Percentiles rank a stretch among this genome's conserved stretches.
Conservation (phyloP, 2,113 vertebrate genomes). For the Nerophis ophidion region DNA sequence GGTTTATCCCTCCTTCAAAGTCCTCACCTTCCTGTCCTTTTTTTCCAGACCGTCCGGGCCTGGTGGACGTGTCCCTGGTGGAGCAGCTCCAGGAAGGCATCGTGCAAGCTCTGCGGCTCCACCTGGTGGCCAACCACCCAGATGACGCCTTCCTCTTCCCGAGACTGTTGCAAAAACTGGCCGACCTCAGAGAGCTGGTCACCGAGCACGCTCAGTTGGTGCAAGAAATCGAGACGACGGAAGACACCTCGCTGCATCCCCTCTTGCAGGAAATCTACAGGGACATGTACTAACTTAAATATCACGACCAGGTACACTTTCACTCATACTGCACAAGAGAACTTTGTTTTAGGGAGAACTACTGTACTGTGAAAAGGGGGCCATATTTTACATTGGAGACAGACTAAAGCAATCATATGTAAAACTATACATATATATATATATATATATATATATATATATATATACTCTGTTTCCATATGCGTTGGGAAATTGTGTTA, state of each 20-base stretch:
- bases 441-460: too few species aligned
- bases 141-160: constrained; percentile 89
- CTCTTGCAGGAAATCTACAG: constrained; percentile 94
- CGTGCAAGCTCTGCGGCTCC: constrained; percentile 84
- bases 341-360: background rate
- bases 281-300: constrained; percentile 78
- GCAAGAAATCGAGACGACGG: constrained; percentile 88
- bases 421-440: background rate
- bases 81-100: constrained; percentile 90
- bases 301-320: background rate
- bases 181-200: constrained; percentile 89
- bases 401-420: too few species aligned
- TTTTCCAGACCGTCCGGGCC: constrained; percentile 84
- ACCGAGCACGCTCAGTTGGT: constrained; percentile 91
- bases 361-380: background rate
- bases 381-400: background rate
- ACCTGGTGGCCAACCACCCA: constrained; percentile 85
- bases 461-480: too few species aligned
- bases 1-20: background rate
- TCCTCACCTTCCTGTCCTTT: background rate
- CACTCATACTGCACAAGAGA: background rate
- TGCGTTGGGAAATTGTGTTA: too few species aligned
- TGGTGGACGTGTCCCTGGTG: constrained; percentile 80
- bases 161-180: constrained; percentile 91
- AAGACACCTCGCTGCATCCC: constrained; percentile 88